Evolutionary conservation across 1,140 invertebrate genomes (phyloP).

Genomic region (Drosophila orosa): DNA sequence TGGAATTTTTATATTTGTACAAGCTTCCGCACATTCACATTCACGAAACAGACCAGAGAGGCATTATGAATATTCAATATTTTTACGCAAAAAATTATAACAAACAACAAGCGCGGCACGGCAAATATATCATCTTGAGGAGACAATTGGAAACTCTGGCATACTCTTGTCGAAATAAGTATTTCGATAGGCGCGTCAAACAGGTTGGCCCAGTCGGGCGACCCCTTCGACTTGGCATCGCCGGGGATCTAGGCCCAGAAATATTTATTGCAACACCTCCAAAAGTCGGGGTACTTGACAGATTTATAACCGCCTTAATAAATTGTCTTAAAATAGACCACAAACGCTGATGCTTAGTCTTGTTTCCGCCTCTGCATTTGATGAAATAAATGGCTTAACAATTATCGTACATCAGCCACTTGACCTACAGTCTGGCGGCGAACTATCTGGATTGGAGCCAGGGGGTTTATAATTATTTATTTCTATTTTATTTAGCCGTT

Average conservation of each 20-base stretch:
- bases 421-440: slow-evolving; percentile 34
- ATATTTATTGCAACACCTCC: slow-evolving; percentile 47
- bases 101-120: slow-evolving; percentile 19
- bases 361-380: slow-evolving; percentile 71
- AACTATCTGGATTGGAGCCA: slow-evolving; percentile 12
- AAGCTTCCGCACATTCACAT: slow-evolving; percentile 77
- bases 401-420: slow-evolving; percentile 55
- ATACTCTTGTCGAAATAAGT: slow-evolving; percentile 31
- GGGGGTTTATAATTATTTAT: slow-evolving; percentile 10
- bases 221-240: not conserved
- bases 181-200: slow-evolving; percentile 10
- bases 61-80: slow-evolving; percentile 78
- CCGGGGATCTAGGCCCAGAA: slow-evolving; percentile 34
- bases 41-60: slow-evolving; percentile 11
- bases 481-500: slow-evolving; percentile 3
- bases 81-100: slow-evolving; percentile 66
- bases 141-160: slow-evolving; percentile 25
- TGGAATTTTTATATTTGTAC: slow-evolving; percentile 45
- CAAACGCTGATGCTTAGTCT: slow-evolving; percentile 41
- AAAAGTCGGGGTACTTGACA: slow-evolving; percentile 52
- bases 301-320: slow-evolving; percentile 73
- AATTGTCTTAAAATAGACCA: slow-evolving; percentile 65
- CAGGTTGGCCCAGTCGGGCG: slow-evolving; percentile 2
- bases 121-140: slow-evolving; percentile 45
- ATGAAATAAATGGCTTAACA: slow-evolving; percentile 49